Evolutionary conservation across 2,888 invertebrate genomes (phyloP), one percentile per base, ranked within the genome.

Genomic region (Callosobruchus maculatus): DNA sequence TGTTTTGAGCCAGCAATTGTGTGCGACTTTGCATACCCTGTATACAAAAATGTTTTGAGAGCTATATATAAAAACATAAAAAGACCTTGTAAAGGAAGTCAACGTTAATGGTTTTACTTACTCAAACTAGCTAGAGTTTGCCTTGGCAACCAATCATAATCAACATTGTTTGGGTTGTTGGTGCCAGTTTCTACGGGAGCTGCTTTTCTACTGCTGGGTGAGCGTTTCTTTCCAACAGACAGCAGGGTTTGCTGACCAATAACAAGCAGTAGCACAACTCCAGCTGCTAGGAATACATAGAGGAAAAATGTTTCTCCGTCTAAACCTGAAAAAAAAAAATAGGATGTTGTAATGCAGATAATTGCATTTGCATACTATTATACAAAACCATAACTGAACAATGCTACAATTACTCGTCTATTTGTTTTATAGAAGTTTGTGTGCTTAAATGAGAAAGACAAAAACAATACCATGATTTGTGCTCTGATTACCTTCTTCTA

Each of bases 231-330:
- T 31, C 97, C 96, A 71, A 97, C 93, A 0, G 95, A 94, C 31
- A 95, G 91, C 20, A 98, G 89, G 66, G 95, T 93, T 85, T 96
- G 96, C 85, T 98, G 97, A 0, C 96, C 96, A 76, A 94, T 91
- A 74, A 99, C 96, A 74, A 98, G 88, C 7, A 96, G 89, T 71
- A 99, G 89, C 71, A 98, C 94, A 72, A 93, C 93, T 74, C 96
- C 93, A 2, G 97, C 98, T 21, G 95, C 95, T 77, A 99, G 90
- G 89, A 99, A 95, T 75, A 99, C 91, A 85, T 99, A 99, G 80
- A 99, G 89, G 93, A 99, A 99, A 90, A 99, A 96, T 22, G 98
- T 99, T 90, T 99, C 99, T 22, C 98, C 97, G 86, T 99, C 99
- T 75, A 99, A 90, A 73, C 98, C 85, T 85, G 73, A 21, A 81